Base-by-base conservation (phyloP, 2,888 invertebrate genomes). In the Eugnorisma glareosa region DNA sequence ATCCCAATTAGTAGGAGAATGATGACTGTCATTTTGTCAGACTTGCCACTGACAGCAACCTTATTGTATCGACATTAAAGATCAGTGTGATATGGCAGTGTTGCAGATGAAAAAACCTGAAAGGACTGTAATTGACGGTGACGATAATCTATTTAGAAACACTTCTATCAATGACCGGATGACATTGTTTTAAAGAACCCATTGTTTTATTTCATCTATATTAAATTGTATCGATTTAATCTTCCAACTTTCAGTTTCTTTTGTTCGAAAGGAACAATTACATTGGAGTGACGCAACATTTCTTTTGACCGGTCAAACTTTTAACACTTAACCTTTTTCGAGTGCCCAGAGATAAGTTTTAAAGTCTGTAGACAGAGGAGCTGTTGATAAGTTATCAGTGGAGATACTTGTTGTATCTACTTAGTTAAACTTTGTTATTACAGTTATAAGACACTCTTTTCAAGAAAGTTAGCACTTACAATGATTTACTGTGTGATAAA, bases 231-330 rank as follows among this genome's bases (percentile, higher is more conserved):
- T 82, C 79, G 83, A 85, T 85, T 79, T 77, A 68, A 86, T 87
- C 82, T 81, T 24, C 15, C 31, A 43, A 79, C 85, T 88, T 85
- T 86, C 85, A 69, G 82, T 88, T 86, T 88, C 81, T 73, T 77
- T 85, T 86, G 79, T 83, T 76, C 40, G 70, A 79, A 83, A 31
- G 71, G 66, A 76, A 77, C 79, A 85, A 79, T 82, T 82, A 85
- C 61, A 48, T n/a, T 37, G 35, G 13, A 63, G 74, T 81, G 77
- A 80, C 75, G 78, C 63, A 86, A 86, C 48, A 59, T 28, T 67
- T 75, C 37, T 72, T 73, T 83, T 68, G 70, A 63, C 57, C 24
- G 28, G 51, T 21, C 35, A 57, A 79, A 82, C 48, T 79, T 79
- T 82, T 57, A 69, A 67, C 72, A 81, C 72, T 81, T 84, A 77